Evolutionary conservation across 2,113 vertebrate genomes (phyloP).

Genomic region (Sinocyclocheilus rhinocerous): DNA sequence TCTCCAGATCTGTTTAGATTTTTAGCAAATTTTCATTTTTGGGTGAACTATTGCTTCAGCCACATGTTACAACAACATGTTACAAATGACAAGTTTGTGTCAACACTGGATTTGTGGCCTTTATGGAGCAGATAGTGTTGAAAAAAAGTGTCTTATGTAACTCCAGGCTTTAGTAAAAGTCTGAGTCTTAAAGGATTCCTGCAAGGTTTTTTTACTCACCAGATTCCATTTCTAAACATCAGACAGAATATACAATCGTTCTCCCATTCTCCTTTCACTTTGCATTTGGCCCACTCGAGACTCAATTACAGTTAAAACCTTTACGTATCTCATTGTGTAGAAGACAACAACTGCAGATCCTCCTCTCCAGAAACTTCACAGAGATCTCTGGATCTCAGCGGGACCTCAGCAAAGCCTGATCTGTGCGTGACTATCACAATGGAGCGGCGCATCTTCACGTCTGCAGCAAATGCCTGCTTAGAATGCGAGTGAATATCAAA

Average conservation of each 20-base stretch:
- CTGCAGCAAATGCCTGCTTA: not conserved
- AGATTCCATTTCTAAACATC: constrained; percentile 72
- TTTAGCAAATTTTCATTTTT: no score
- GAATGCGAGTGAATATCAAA: constrained; percentile 31
- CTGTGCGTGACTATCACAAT: constrained; percentile 2
- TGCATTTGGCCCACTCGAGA: constrained; percentile 37
- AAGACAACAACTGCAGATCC: not conserved
- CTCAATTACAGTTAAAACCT: constrained; percentile 54
- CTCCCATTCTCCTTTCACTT: constrained; percentile 37
- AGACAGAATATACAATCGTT: constrained; percentile 74
- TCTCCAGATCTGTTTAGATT: not conserved
- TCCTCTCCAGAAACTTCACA: constrained; percentile 11
- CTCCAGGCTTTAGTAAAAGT: constrained; percentile 63
- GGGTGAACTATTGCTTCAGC: no score
- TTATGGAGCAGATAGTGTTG: constrained; percentile 5
- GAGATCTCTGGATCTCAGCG: not conserved
- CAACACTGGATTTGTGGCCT: constrained; percentile 5
- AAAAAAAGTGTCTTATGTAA: constrained; percentile 59
- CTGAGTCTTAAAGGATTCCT: constrained; percentile 75
- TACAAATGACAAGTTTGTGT: not conserved
- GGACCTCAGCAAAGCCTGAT: not conserved
- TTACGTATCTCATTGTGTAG: constrained; percentile 35
- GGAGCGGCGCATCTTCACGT: not conserved
- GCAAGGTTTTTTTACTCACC: constrained; percentile 69
- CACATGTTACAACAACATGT: constrained; percentile 16